Conservation (phyloP, 2,113 vertebrate genomes). For the Sorex fumeus region DNA sequence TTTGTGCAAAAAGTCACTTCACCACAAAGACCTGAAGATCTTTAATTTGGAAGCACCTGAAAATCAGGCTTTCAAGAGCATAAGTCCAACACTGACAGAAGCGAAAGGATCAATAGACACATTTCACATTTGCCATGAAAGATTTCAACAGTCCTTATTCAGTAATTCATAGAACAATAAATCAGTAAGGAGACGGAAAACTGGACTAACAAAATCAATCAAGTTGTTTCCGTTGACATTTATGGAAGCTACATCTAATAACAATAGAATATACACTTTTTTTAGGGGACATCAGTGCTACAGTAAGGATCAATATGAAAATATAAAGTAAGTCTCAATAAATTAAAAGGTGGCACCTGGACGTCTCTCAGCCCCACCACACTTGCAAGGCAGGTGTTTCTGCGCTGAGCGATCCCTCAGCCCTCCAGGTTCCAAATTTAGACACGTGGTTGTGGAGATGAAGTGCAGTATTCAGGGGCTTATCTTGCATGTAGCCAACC, state of each 20-base stretch:
- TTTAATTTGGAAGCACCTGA: background rate
- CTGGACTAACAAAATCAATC: background rate
- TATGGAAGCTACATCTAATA: slow-evolving; percentile 3
- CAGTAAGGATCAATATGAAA: background rate
- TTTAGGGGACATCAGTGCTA: background rate
- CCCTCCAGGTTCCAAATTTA: too few species aligned
- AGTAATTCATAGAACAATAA: background rate
- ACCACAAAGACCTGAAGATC: background rate
- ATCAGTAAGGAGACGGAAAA: background rate
- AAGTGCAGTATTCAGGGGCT: too few species aligned
- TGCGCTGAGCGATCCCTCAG: too few species aligned
- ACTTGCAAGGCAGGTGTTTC: too few species aligned
- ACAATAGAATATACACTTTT: slow-evolving; percentile 3
- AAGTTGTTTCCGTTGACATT: slow-evolving; percentile 8
- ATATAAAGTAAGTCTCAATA: background rate
- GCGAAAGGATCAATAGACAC: background rate
- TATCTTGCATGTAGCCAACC: too few species aligned
- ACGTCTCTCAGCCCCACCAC: too few species aligned
- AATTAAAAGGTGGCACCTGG: background rate
- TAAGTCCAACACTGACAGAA: slow-evolving; percentile 15
- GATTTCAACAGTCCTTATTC: background rate
- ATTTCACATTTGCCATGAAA: background rate
- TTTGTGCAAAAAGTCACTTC: background rate
- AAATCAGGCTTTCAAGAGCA: background rate
- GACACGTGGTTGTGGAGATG: too few species aligned